Conservation (phyloP, 2,888 invertebrate genomes). For the Eupithecia subumbrata region DNA sequence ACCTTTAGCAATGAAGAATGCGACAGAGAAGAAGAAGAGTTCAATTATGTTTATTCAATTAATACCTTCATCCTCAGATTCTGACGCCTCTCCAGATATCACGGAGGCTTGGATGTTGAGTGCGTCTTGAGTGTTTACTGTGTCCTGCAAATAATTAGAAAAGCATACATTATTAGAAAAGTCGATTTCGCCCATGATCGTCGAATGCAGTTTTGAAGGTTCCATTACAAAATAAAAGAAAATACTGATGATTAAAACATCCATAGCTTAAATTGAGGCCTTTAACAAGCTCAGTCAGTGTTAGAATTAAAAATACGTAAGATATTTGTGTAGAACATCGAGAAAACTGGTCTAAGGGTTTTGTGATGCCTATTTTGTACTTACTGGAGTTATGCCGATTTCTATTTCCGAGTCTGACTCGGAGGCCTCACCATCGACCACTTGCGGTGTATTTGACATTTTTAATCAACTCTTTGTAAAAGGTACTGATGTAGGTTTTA, state of each 20-base stretch:
- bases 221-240: not conserved
- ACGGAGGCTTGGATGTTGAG: constrained; percentile 1
- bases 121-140: not conserved
- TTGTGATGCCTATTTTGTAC: not conserved
- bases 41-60: not conserved
- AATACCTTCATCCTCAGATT: constrained; percentile 12
- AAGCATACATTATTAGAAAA: not conserved
- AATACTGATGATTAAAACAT: not conserved
- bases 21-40: too few relatives aligned
- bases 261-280: not conserved
- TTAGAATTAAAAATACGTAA: not conserved
- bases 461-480: not conserved
- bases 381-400: constrained; percentile 60
- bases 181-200: not conserved
- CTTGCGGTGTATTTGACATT: constrained; percentile 44
- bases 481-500: too few relatives aligned
- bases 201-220: not conserved
- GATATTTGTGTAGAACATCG: not conserved
- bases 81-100: constrained; percentile 1
- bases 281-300: not conserved
- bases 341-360: not conserved
- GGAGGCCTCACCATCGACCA: constrained; percentile 77
- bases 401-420: constrained; percentile 77
- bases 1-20: too few relatives aligned
- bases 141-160: not conserved